Evolutionary conservation across 2,113 vertebrate species (phyloP).

Genomic region (Nerophis ophidion): DNA sequence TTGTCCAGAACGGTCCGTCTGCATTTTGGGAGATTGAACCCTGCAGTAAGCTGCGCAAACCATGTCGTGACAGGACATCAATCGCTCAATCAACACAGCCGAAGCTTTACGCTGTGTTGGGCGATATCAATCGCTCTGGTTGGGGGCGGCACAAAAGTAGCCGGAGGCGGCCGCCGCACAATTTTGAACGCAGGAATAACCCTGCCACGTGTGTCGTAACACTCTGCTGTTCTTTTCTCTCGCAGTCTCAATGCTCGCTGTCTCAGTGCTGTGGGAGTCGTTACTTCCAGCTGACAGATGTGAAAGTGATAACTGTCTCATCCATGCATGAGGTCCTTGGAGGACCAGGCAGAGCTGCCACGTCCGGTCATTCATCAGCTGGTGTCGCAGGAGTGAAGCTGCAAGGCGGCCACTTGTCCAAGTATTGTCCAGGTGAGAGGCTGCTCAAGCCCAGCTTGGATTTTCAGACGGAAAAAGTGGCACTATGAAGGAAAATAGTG

Average conservation of each 20-base stretch:
- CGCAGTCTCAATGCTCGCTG: not conserved
- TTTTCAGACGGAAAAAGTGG: slow-evolving; percentile 9
- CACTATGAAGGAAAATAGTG: not conserved
- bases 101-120: no score
- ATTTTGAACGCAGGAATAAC: no score
- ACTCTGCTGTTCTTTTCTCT: not conserved
- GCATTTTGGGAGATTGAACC: no score
- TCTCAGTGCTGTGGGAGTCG: slow-evolving; percentile 16
- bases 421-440: slow-evolving; percentile 24
- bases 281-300: slow-evolving; percentile 28
- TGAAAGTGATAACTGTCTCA: slow-evolving; percentile 30
- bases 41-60: no score
- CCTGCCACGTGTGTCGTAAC: no score
- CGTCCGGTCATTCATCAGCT: slow-evolving; percentile 14
- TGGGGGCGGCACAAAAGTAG: no score
- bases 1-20: no score
- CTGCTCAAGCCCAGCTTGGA: not conserved
- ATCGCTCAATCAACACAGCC: no score
- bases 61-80: no score
- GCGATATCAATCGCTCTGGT: no score
- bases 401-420: slow-evolving; percentile 24
- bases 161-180: no score
- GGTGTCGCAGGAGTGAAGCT: slow-evolving; percentile 13
- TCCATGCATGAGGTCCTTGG: slow-evolving; percentile 16
- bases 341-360: slow-evolving; percentile 17